Conservation (phyloP, 2,888 invertebrate species). For the Scaptomyza cyrtandrae region DNA sequence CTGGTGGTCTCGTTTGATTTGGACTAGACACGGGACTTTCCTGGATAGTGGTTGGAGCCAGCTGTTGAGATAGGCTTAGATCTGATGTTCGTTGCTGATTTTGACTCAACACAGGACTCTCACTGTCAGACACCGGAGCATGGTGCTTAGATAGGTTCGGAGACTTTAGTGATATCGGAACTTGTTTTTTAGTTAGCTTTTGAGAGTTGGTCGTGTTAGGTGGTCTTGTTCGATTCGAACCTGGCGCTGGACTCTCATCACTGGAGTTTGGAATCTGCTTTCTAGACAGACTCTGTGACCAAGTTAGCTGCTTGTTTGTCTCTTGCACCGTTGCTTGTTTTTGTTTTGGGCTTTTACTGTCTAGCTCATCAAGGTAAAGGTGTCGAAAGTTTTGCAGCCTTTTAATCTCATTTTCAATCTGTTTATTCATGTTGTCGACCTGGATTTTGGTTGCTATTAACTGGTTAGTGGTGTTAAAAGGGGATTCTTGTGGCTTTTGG, state of each 20-base stretch:
- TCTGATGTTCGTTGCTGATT: neutral
- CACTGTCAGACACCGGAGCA: neutral
- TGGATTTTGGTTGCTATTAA: constrained; percentile 24
- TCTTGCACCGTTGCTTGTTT: rapidly evolving
- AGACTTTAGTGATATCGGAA: neutral
- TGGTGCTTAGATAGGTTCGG: neutral
- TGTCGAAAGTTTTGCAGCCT: constrained; percentile 40
- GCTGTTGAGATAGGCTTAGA: neutral
- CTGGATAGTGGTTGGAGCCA: neutral
- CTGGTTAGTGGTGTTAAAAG: constrained; percentile 8
- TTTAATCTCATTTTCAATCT: constrained; percentile 52
- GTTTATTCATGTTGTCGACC: constrained; percentile 23
- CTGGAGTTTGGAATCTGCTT: neutral
- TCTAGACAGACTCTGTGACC: constrained; percentile 6
- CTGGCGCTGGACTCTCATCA: neutral
- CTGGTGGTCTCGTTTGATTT: neutral
- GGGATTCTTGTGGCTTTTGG: neutral
- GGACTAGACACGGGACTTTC: neutral
- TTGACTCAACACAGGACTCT: neutral
- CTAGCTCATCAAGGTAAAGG: constrained; percentile 3
- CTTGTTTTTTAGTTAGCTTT: neutral
- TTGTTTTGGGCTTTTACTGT: neutral
- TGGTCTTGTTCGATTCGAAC: neutral
- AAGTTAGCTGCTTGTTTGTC: neutral
- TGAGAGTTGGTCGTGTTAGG: neutral